Conservation (phyloP, 2,797 vertebrate genomes). For the Crocodylus rhombifer region DNA sequence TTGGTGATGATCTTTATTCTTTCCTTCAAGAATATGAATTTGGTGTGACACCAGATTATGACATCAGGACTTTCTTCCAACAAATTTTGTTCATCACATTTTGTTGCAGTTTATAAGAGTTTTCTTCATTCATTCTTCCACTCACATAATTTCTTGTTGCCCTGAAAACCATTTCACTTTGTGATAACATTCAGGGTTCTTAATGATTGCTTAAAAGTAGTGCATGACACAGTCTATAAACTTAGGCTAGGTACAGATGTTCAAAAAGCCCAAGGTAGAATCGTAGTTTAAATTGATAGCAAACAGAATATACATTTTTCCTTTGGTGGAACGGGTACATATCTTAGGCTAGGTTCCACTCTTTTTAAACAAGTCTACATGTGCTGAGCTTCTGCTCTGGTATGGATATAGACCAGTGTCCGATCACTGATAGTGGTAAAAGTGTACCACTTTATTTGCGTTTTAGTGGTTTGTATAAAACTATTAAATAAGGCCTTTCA, state of each 20-base stretch:
- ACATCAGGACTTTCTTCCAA: neutral
- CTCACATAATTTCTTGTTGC: neutral
- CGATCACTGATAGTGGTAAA: too few species aligned
- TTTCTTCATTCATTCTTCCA: neutral
- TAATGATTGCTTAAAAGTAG: neutral
- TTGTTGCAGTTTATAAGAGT: neutral
- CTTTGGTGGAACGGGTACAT: too few species aligned
- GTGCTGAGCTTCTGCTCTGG: too few species aligned
- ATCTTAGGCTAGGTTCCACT: too few species aligned
- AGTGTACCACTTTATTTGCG: too few species aligned
- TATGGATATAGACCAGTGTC: too few species aligned
- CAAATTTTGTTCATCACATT: neutral
- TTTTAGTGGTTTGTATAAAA: neutral
- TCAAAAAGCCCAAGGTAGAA: too few species aligned
- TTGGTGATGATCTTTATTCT: neutral
- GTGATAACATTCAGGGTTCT: neutral
- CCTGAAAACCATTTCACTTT: neutral
- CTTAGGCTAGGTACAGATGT: too few species aligned
- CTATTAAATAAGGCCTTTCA: too few species aligned
- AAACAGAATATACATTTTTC: too few species aligned
- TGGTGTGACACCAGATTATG: neutral
- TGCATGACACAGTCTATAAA: neutral
- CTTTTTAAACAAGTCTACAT: too few species aligned
- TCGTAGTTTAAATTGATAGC: neutral
- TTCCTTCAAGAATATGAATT: neutral